Base-by-base conservation (phyloP, 30 jellyfish, hydroid and myxozoan species). In the Mastigias papua region DNA sequence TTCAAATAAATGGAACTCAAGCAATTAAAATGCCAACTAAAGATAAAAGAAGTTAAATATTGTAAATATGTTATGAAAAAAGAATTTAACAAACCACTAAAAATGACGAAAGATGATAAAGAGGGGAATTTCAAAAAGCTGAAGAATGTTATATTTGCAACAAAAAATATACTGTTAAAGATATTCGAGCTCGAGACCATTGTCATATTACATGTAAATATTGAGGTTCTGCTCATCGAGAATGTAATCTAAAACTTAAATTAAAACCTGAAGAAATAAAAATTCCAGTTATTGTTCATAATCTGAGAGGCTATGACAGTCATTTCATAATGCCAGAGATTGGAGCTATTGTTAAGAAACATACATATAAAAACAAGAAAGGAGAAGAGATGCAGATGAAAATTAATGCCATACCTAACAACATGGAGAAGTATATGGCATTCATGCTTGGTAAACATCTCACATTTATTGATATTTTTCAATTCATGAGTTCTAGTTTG, bases 211-310 rank as follows among this genome's bases (percentile, higher is more conserved):
- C 92, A 1, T 92, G 95, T 11, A 74, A 75, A 62, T 86, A 86
- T 80, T 8, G 84, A 37, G 91, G 95, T 32, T 51, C 95, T 20
- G 95, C 95, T 23, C 90, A 86, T 49, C 19, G 25, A 48, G 76
- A 73, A 23, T 86, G 95, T 48, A 86, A 86, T 54, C 84, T 86
- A 42, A 66, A 86, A 48, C 80, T 34, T 60, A 25, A 63, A 75
- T 22, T 86, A 34, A 65, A 77, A n/a, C 34, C 80, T 87, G 49
- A 87, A 78, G 66, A 66, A 25, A 64, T 76, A 29, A 90, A 90
- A 74, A 83, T 90, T 31, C 92, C 97, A 17, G 84, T 63, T 73
- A 63, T 90, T 11, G 58, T 90, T 51, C 97, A 90, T 35, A 90
- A 90, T 48, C 87, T 90, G 29, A 26, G 80, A n/a, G n/a, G n/a